Evolutionary conservation across 2,888 invertebrate species (phyloP).

Genomic region (Andrena haemorrhoa): DNA sequence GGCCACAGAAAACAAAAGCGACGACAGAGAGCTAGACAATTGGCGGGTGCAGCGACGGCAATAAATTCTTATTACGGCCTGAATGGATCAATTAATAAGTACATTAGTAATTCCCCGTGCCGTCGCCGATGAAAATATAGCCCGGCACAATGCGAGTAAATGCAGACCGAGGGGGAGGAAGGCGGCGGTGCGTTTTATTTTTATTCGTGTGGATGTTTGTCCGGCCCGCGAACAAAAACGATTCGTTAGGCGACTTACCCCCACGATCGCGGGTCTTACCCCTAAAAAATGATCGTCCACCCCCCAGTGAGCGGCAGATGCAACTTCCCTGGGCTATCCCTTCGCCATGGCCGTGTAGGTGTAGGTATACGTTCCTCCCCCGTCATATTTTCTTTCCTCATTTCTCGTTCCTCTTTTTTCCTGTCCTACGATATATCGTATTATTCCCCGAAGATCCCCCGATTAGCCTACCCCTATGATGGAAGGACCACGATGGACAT

Average conservation of each 20-base stretch:
- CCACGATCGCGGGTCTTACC: conserved; percentile 73
- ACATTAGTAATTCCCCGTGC: conserved; percentile 28
- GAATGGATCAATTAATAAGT: conserved; percentile 46
- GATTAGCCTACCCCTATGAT: conserved; percentile 34
- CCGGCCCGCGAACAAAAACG: conserved; percentile 67
- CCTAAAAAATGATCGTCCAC: conserved; percentile 82
- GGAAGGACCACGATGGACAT: not conserved
- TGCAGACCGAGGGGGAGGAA: conserved; percentile 23
- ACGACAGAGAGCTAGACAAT: conserved; percentile 1
- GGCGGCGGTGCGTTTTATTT: conserved; percentile 48
- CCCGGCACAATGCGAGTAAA: conserved; percentile 33
- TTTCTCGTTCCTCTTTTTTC: conserved; percentile 14
- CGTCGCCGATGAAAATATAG: conserved; percentile 24
- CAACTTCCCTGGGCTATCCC: conserved; percentile 75
- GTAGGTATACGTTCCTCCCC: conserved; percentile 52
- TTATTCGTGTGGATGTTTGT: conserved; percentile 61
- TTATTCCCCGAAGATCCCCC: conserved; percentile 55
- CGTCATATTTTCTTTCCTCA: conserved; percentile 25
- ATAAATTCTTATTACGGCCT: conserved; percentile 44
- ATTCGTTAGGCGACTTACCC: conserved; percentile 75
- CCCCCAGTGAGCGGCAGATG: conserved; percentile 83
- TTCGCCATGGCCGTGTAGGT: conserved; percentile 53
- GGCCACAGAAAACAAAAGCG: not conserved
- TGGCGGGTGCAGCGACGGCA: conserved; percentile 21
- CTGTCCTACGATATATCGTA: conserved; percentile 51